A percentile compares a stretch with the other conserved stretches of the same genome.
Conservation (phyloP, 2,888 invertebrate genomes). For the Drosophila leonis region DNA sequence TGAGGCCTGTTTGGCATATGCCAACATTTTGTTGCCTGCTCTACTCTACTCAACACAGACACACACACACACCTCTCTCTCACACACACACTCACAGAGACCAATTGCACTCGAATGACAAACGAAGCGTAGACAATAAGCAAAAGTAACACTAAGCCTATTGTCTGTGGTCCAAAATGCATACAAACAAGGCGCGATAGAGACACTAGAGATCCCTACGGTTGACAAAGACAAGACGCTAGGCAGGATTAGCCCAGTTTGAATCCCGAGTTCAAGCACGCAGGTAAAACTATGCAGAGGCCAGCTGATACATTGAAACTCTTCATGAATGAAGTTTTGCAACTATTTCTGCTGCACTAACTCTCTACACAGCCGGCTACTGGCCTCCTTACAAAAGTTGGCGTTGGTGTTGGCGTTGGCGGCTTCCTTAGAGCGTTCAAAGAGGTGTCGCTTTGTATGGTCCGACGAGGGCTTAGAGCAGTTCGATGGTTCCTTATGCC, state of each 20-base stretch:
- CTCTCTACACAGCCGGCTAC: slow-evolving; percentile 6
- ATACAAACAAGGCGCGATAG: slow-evolving; percentile 70
- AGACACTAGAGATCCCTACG: slow-evolving; percentile 42
- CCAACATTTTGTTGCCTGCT: slow-evolving; percentile 38
- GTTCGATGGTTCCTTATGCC: slow-evolving; percentile 46
- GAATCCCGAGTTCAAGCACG: slow-evolving; percentile 47
- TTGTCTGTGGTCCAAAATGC: slow-evolving; percentile 76
- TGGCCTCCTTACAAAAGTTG: slow-evolving; percentile 28
- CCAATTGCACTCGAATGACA: slow-evolving; percentile 67
- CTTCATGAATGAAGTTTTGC: slow-evolving; percentile 49
- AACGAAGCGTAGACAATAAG: slow-evolving; percentile 80
- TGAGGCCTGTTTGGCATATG: slow-evolving; percentile 41
- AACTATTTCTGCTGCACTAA: slow-evolving; percentile 35
- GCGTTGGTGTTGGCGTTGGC: slow-evolving; percentile 36
- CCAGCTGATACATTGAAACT: slow-evolving; percentile 39
- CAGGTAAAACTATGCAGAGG: slow-evolving; percentile 34
- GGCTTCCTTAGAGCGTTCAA: slow-evolving; percentile 59
- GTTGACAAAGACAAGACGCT: slow-evolving; percentile 69
- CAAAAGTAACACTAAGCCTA: slow-evolving; percentile 82
- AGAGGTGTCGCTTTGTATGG: slow-evolving; percentile 73
- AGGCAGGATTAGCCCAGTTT: slow-evolving; percentile 68
- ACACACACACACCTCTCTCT: slow-evolving; percentile 4
- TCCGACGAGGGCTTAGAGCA: slow-evolving; percentile 39
- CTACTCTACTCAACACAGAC: slow-evolving; percentile 5
- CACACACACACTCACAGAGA: not conserved